These are phyloP conservation scores for Eonycteris spelaea DNA, from an alignment of 2,113 vertebrate genomes.

Conservation along the genomic window DNA sequence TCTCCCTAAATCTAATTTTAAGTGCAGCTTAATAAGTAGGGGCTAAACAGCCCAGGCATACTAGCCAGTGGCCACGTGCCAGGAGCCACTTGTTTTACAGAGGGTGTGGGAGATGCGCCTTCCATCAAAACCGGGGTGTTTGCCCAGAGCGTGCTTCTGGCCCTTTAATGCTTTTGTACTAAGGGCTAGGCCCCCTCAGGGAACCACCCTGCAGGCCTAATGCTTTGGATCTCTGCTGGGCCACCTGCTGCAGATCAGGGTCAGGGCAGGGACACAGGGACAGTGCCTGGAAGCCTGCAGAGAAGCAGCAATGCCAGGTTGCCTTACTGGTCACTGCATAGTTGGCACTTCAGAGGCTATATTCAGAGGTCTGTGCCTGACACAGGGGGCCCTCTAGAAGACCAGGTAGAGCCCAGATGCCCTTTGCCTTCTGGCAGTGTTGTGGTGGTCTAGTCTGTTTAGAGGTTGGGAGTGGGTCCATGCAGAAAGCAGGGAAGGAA, in stretches of 20 bases:
- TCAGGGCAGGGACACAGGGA: background rate
- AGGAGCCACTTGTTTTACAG: background rate
- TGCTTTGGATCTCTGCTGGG: background rate
- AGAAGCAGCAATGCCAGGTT: background rate
- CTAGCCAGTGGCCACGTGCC: background rate
- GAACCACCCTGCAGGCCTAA: background rate
- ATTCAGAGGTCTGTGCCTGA: background rate
- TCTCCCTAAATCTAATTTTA: background rate
- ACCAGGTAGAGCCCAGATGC: background rate
- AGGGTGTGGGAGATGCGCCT: background rate
- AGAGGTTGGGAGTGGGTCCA: background rate
- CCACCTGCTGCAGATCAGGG: accelerated
- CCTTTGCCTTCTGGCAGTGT: background rate
- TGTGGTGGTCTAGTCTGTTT: background rate
- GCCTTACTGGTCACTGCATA: accelerated
- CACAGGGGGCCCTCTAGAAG: background rate
- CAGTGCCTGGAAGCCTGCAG: background rate
- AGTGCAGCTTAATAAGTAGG: background rate
- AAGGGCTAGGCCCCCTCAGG: background rate
- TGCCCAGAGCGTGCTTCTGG: background rate
- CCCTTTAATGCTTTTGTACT: background rate
- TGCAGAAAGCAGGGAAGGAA: background rate
- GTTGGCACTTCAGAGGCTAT: background rate
- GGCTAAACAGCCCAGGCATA: background rate
- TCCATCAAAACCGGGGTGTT: background rate